These are phyloP conservation scores for Troilus luridus DNA, from an alignment of 2,888 invertebrate genomes.

Conservation along the genomic window DNA sequence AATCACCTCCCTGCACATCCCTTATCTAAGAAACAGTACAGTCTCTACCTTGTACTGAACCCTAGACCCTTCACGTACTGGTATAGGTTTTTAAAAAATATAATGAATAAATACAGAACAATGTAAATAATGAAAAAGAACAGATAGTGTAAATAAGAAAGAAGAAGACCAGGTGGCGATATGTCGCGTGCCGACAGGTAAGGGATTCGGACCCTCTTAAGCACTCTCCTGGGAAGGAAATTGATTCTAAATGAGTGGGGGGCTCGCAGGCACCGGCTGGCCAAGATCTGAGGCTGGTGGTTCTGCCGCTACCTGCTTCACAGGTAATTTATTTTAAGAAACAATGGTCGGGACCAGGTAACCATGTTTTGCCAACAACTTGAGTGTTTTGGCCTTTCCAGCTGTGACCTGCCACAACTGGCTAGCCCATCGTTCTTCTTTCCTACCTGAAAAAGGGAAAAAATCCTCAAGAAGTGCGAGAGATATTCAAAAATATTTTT, in stretches of 20 bases:
- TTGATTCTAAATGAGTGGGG: conserved; percentile 9
- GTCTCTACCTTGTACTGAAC: too few relatives aligned
- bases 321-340: neutral
- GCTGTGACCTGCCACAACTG: neutral
- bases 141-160: neutral
- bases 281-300: neutral
- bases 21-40: too few relatives aligned
- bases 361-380: conserved; percentile 15
- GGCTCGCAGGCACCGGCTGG: neutral
- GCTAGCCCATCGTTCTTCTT: neutral
- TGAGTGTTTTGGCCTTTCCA: neutral
- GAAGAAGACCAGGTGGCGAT: neutral
- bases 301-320: neutral
- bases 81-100: too few relatives aligned
- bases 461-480: too few relatives aligned
- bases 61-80: too few relatives aligned
- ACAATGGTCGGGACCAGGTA: neutral
- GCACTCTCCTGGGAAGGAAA: neutral
- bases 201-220: neutral
- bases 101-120: too few relatives aligned
- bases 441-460: neutral
- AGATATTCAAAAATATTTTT: too few relatives aligned
- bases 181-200: conserved; percentile 1
- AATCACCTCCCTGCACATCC: too few relatives aligned
- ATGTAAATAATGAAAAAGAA: too few relatives aligned